phyloP scores from a whole-genome alignment of 2,888 invertebrate genomes.

The Synergus umbraculus region DNA sequence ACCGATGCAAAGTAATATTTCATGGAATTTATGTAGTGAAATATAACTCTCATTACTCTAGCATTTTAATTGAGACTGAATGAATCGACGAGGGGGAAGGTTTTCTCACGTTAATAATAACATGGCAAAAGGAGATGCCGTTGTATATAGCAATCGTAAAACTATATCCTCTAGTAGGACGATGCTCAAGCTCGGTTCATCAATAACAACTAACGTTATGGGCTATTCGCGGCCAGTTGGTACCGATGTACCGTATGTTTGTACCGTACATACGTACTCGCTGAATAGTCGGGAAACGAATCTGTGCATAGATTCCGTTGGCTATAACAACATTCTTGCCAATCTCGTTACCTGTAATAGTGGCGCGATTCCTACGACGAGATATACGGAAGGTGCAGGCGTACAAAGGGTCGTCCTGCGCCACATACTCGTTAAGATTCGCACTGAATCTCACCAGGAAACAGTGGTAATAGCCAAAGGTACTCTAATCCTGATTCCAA shows the following conservation, averaged over 20 bases:
- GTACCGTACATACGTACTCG: conserved; percentile 21
- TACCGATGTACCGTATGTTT: conserved; percentile 20
- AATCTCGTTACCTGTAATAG: conserved; percentile 58
- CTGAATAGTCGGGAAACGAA: conserved; percentile 51
- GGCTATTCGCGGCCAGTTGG: conserved; percentile 14
- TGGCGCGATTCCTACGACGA: conserved; percentile 48
- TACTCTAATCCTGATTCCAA: background rate
- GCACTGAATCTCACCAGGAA: background rate
- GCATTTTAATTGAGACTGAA: conserved; percentile 22
- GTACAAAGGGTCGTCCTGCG: conserved; percentile 37
- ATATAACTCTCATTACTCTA: conserved; percentile 15
- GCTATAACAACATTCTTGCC: conserved; percentile 52
- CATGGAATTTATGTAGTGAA: background rate
- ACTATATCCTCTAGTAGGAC: conserved; percentile 62
- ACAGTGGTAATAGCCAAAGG: background rate
- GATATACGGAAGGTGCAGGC: conserved; percentile 25
- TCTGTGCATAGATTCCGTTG: conserved; percentile 51
- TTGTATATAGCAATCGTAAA: conserved; percentile 65
- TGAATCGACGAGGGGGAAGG: background rate
- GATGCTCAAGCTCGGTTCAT: conserved; percentile 53
- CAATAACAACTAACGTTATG: conserved; percentile 60
- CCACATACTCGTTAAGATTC: conserved; percentile 39
- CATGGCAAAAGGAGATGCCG: conserved; percentile 52
- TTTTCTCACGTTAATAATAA: conserved; percentile 68
- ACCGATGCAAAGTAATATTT: background rate